Evolutionary conservation across 92 coral and sea anemone genomes (phyloP).

Genomic region (Pocillopora meandrina): DNA sequence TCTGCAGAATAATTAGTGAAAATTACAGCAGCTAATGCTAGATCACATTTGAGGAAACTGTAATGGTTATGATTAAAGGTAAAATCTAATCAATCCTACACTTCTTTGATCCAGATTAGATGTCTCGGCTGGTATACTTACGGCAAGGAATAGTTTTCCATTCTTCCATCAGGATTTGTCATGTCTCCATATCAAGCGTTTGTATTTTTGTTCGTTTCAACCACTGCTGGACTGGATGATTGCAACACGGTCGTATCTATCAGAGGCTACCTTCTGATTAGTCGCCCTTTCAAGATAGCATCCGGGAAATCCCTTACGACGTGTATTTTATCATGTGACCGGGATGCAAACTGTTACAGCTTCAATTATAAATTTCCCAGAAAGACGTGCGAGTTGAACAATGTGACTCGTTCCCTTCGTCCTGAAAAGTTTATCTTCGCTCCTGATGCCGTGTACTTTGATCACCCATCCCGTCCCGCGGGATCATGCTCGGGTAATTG

Average conservation of each 20-base stretch:
- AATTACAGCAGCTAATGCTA: no score
- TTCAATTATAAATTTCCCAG: conserved; percentile 60
- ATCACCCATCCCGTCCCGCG: conserved; percentile 75
- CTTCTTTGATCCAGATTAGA: no score
- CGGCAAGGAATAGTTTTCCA: not conserved
- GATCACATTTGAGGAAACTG: no score
- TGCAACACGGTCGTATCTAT: conserved; percentile 60
- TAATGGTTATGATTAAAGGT: no score
- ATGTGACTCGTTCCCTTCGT: conserved; percentile 56
- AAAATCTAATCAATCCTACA: no score
- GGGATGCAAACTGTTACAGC: conserved; percentile 67
- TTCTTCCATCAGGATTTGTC: not conserved
- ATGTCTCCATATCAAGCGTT: not conserved
- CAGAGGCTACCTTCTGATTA: conserved; percentile 50
- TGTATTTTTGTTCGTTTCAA: not conserved
- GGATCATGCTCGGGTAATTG: conserved; percentile 72
- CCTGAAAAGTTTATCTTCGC: conserved; percentile 51
- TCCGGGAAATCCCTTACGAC: conserved; percentile 60
- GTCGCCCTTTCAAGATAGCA: conserved; percentile 52
- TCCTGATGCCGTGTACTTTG: conserved; percentile 63
- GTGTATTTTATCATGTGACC: conserved; percentile 68
- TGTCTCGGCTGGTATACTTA: not conserved
- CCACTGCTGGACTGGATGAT: conserved; percentile 20
- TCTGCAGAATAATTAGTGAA: no score
- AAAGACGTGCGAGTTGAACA: conserved; percentile 68